phyloP scores from a whole-genome alignment of 1,140 invertebrate genomes.

The Radopholus similis region DNA sequence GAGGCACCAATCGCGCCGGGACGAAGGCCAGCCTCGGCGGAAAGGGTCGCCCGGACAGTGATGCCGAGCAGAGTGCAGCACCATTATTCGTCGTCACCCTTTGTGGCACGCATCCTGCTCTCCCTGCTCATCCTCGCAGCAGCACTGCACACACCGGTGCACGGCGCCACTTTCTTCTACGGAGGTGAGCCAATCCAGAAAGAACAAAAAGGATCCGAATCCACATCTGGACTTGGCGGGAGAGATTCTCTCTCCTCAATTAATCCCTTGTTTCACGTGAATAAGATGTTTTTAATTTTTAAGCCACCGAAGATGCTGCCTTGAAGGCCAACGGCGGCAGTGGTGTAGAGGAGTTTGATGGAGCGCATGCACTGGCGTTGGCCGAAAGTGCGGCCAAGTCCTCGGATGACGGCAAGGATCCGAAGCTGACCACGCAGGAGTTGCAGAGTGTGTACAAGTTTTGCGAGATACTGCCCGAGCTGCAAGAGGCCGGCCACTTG shows the following conservation, averaged over 20 bases:
- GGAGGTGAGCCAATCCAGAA: background rate
- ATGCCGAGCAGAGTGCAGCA: no score
- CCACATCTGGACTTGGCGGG: no score
- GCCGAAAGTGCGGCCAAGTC: background rate
- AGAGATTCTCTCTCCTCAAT: background rate
- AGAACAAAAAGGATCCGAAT: background rate
- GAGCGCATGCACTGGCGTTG: background rate
- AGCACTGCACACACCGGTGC: background rate
- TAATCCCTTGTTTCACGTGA: background rate
- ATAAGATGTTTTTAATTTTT: no score
- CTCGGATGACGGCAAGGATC: background rate
- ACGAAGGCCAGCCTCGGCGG: no score
- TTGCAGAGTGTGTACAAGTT: constrained; percentile 21
- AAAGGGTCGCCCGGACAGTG: no score
- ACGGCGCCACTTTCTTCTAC: background rate
- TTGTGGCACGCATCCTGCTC: no score
- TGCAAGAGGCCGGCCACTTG: constrained; percentile 1
- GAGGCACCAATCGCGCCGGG: no score
- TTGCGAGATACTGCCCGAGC: constrained; percentile 17
- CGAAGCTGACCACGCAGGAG: constrained; percentile 13
- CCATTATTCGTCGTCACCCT: no score
- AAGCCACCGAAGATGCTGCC: background rate
- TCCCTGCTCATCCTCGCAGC: background rate
- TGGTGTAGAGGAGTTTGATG: background rate
- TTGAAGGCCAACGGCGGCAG: background rate